Conservation (phyloP, 37 sponge, comb jelly and placozoan species). For the Bolinopsis microptera region DNA sequence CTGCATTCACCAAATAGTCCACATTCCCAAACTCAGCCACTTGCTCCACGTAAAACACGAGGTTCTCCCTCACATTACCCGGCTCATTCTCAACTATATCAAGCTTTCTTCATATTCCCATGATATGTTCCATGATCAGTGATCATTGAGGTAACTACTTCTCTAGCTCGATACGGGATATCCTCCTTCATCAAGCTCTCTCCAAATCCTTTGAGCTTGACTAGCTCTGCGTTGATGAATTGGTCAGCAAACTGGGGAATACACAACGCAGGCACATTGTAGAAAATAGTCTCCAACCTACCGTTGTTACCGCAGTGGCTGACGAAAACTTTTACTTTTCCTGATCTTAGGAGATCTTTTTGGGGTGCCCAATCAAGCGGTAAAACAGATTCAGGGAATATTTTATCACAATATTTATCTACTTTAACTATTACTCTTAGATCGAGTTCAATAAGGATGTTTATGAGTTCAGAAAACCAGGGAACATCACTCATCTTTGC, state of each 20-base stretch:
- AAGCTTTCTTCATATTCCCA: not conserved
- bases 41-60: not conserved
- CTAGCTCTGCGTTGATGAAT: not conserved
- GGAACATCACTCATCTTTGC: not conserved
- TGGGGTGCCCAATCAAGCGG: not conserved
- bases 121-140: not conserved
- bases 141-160: not conserved
- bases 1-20: not conserved
- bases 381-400: not conserved
- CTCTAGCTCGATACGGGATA: not conserved
- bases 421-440: not conserved
- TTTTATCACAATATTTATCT: not conserved
- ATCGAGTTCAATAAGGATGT: not conserved
- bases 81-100: constrained; percentile 9
- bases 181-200: not conserved
- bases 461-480: constrained; percentile 18
- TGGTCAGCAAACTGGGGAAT: not conserved
- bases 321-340: not conserved
- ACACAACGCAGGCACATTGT: not conserved
- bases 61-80: not conserved
- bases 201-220: constrained; percentile 1
- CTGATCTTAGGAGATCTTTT: not conserved
- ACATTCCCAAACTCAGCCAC: not conserved
- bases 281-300: not conserved
- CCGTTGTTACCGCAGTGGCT: constrained; percentile 30